A percentile compares a stretch with the other conserved stretches of the same genome.
Evolutionary conservation across 1,140 invertebrate species (phyloP).

Genomic region (Apis cerana): DNA sequence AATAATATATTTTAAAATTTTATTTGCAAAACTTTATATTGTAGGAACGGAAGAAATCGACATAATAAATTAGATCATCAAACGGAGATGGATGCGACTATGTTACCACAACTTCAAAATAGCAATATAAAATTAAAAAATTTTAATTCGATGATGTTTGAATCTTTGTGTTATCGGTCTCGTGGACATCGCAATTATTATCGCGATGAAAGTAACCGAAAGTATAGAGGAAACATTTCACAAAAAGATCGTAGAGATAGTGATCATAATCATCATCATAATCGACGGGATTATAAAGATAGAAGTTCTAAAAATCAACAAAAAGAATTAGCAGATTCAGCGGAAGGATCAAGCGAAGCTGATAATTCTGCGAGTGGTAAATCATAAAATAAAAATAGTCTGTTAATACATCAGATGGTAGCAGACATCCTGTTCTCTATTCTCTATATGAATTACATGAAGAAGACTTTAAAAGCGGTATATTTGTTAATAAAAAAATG

Average conservation of each 20-base stretch:
- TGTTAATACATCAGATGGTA: constrained; percentile 7
- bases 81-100: constrained; percentile 63
- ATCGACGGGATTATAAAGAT: constrained; percentile 73
- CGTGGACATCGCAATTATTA: constrained; percentile 71
- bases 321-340: constrained; percentile 63
- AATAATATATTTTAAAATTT: not conserved
- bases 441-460: constrained; percentile 10
- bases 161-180: constrained; percentile 71
- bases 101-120: constrained; percentile 76
- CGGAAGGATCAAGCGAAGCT: constrained; percentile 64
- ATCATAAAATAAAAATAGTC: constrained; percentile 33
- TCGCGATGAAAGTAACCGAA: constrained; percentile 72
- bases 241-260: constrained; percentile 72
- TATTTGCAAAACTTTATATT: constrained; percentile 56
- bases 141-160: constrained; percentile 58
- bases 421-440: constrained; percentile 12
- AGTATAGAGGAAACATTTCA: constrained; percentile 72
- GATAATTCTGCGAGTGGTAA: constrained; percentile 61
- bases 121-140: constrained; percentile 61
- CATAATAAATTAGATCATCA: constrained; percentile 72
- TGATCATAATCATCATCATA: constrained; percentile 65
- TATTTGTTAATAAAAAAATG: constrained; percentile 51
- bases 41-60: constrained; percentile 72
- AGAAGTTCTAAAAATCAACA: constrained; percentile 67
- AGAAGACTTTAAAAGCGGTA: constrained; percentile 39